These are phyloP conservation scores for Leptinotarsa lineolata DNA, from an alignment of 1,140 invertebrate species.

Conservation along the genomic window DNA sequence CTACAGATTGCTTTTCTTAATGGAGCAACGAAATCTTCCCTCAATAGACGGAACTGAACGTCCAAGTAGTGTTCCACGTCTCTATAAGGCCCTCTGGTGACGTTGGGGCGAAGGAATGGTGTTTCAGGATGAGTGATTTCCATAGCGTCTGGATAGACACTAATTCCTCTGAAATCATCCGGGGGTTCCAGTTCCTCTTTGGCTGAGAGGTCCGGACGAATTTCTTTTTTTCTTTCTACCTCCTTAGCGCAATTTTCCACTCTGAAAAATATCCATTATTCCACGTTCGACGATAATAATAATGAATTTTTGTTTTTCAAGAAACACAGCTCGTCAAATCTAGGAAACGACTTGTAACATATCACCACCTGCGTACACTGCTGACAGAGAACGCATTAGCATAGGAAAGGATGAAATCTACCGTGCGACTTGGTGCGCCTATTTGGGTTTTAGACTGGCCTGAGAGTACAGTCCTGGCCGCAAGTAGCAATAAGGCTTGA, in stretches of 20 bases:
- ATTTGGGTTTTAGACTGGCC: too few relatives aligned
- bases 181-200: constrained; percentile 54
- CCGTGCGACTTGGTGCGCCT: too few relatives aligned
- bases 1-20: constrained; percentile 62
- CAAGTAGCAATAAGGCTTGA: too few relatives aligned
- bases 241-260: constrained; percentile 48
- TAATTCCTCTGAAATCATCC: constrained; percentile 57
- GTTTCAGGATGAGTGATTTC: constrained; percentile 55
- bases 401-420: too few relatives aligned
- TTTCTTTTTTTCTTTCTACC: constrained; percentile 41
- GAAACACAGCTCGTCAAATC: too few relatives aligned
- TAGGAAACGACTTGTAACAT: too few relatives aligned
- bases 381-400: too few relatives aligned
- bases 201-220: background rate
- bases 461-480: too few relatives aligned
- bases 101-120: constrained; percentile 64
- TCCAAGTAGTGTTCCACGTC: constrained; percentile 75
- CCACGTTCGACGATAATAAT: too few relatives aligned
- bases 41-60: constrained; percentile 73
- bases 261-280: background rate
- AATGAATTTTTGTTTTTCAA: too few relatives aligned
- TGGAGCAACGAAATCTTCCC: constrained; percentile 74
- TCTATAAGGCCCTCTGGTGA: constrained; percentile 65
- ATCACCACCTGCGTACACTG: too few relatives aligned
- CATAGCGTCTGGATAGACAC: constrained; percentile 54